A percentile compares a stretch with the other conserved stretches of the same genome.
These are phyloP conservation scores for Melopsittacus undulatus DNA, from an alignment of 2,797 vertebrate species.

Conservation along the genomic window DNA sequence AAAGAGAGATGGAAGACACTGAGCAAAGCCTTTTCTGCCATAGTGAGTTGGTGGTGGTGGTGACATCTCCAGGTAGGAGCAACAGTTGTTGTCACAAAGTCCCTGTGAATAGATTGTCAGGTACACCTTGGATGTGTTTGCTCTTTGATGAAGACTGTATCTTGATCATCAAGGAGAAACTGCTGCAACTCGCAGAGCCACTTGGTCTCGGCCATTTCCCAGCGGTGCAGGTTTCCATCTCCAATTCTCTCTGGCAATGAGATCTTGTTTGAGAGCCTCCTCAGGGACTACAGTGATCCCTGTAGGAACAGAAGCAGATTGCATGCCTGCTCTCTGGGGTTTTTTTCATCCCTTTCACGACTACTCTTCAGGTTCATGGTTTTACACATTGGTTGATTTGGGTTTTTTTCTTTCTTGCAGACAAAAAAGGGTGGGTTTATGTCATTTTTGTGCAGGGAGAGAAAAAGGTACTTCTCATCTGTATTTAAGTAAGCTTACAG, in stretches of 20 bases:
- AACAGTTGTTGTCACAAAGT: fast-evolving
- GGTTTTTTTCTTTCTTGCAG: neutral
- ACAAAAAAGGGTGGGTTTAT: neutral
- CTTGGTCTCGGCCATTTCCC: neutral
- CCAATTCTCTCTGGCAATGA: neutral
- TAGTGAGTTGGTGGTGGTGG: neutral
- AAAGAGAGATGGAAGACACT: neutral
- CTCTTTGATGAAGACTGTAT: neutral
- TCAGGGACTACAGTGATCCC: fast-evolving
- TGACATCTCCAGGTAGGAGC: neutral
- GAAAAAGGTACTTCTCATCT: neutral
- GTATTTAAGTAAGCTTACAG: neutral
- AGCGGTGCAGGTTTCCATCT: neutral
- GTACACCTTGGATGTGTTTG: fast-evolving
- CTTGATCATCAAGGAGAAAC: neutral
- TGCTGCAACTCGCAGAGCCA: neutral
- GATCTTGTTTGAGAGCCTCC: neutral
- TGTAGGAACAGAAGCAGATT: neutral
- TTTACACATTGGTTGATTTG: neutral
- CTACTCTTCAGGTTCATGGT: neutral
- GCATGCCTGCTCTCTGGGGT: neutral
- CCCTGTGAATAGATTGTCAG: fast-evolving
- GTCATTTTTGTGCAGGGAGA: neutral
- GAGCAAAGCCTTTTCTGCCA: neutral
- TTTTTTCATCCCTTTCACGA: neutral